Base-by-base conservation (phyloP, 2,888 invertebrate species). In the Tipula lateralis region DNA sequence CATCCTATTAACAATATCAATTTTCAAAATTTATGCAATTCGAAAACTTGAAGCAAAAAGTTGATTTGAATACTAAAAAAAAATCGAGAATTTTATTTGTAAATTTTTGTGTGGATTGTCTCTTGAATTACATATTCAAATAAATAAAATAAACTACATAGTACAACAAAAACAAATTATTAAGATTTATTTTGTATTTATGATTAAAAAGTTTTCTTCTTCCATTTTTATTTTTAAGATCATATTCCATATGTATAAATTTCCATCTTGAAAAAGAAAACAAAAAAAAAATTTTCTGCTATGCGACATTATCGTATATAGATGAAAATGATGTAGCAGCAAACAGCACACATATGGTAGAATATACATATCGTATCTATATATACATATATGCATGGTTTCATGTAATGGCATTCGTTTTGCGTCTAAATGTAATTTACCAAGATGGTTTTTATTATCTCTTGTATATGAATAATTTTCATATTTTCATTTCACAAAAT, bases 51-150 rank as follows among this genome's bases (percentile, higher is more conserved):
- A 66, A 66, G 66, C 66, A 66, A 66, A 66, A 66, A 66, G 66
- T 66, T 24, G 66, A 66, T 66, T 66, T 66, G 66, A 66, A 66
- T 66, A 66, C 24, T 24, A 66, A 66, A 66, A 66, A 66, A 24
- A 44, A 44, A 44, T 32, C 5, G 9, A 32, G 9, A 32, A 32
- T 32, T 32, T 32, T 34, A 9, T 66, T 66, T 66, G 66, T 66
- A 66, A 66, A 24, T 66, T 66, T 66, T 19, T 66, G 66, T 66
- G 66, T 24, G 66, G 66, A 66, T 66, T 66, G 66, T 66, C 66
- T 66, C 66, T 66, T 66, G 66, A 66, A 66, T 66, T 66, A 66
- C 66, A 66, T 66, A 66, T 66, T 66, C 66, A 66, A 24, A 66
- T 66, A 66, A 50, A 50, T 50, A 19, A 66, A 66, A 66, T 66